phyloP scores from a whole-genome alignment of 2,888 invertebrate genomes.

The Parelbella ahira region DNA sequence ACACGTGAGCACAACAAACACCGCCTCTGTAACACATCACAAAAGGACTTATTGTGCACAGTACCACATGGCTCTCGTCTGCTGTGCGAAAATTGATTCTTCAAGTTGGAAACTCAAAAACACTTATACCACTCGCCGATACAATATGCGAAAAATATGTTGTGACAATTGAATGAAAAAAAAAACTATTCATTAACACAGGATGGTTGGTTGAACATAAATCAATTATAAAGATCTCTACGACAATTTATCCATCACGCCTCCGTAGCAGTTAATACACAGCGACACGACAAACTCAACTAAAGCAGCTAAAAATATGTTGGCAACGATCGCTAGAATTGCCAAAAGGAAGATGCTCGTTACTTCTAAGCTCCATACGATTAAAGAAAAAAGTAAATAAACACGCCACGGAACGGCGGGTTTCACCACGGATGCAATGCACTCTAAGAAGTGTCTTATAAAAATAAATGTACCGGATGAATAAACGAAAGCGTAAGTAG shows the following conservation, averaged over 20 bases:
- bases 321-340: conserved; percentile 46
- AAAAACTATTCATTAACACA: too few species aligned
- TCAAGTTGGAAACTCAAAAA: too few species aligned
- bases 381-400: conserved; percentile 47
- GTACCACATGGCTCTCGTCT: conserved; percentile 5
- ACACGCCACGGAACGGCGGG: conserved; percentile 29
- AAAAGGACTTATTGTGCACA: conserved; percentile 1
- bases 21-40: conserved; percentile 12
- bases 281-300: conserved; percentile 18
- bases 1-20: conserved; percentile 22
- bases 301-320: conserved; percentile 52
- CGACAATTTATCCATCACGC: conserved; percentile 25
- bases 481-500: conserved; percentile 40
- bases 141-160: too few species aligned
- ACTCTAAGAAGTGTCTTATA: conserved; percentile 47
- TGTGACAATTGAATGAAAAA: too few species aligned
- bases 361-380: conserved; percentile 37
- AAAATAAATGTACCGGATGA: conserved; percentile 54
- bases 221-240: too few species aligned
- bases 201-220: too few species aligned
- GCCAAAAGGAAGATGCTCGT: conserved; percentile 40
- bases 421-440: conserved; percentile 38
- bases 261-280: conserved; percentile 35
- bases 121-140: too few species aligned
- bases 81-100: conserved; percentile 2